A percentile compares a stretch with the other conserved stretches of the same genome.
phyloP scores from a whole-genome alignment of 2,113 vertebrate genomes.

The Numida meleagris region DNA sequence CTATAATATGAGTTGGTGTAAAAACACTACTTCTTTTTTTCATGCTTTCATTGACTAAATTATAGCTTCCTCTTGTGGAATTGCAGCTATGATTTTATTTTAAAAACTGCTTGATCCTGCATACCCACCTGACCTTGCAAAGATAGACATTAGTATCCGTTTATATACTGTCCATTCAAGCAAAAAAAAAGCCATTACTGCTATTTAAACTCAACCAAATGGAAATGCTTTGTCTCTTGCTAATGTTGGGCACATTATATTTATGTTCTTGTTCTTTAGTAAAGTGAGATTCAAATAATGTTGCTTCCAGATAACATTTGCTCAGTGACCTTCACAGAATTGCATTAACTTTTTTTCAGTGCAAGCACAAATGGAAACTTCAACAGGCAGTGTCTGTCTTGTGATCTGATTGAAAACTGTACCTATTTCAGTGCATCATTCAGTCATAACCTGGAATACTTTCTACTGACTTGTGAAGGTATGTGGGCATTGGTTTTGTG shows the following conservation, averaged over 20 bases:
- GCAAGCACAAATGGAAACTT: slow-evolving; percentile 90
- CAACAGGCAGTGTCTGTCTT: slow-evolving; percentile 93
- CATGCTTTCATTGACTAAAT: not conserved
- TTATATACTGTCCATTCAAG: not conserved
- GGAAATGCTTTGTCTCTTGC: slow-evolving; percentile 46
- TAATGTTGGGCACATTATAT: slow-evolving; percentile 18
- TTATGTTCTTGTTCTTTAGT: slow-evolving; percentile 19
- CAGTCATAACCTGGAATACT: slow-evolving; percentile 86
- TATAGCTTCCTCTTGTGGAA: not conserved
- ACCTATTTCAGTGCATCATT: slow-evolving; percentile 90
- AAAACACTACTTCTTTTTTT: not conserved
- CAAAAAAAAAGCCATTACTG: not conserved
- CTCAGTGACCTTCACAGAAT: not conserved
- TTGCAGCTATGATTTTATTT: not conserved
- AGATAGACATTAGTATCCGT: not conserved
- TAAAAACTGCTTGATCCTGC: not conserved
- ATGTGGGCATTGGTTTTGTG: not conserved
- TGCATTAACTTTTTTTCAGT: slow-evolving; percentile 72
- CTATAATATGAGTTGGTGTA: not conserved
- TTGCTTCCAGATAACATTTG: not conserved
- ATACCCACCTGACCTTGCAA: slow-evolving; percentile 12
- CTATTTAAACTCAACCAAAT: slow-evolving; percentile 40
- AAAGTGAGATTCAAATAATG: slow-evolving; percentile 12
- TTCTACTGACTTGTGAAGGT: slow-evolving; percentile 93
- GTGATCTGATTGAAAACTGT: slow-evolving; percentile 87